Percentiles rank a stretch among this genome's conserved stretches.
These are phyloP conservation scores for Notolepis coatsorum DNA, from an alignment of 2,797 vertebrate species.

Conservation along the genomic window DNA sequence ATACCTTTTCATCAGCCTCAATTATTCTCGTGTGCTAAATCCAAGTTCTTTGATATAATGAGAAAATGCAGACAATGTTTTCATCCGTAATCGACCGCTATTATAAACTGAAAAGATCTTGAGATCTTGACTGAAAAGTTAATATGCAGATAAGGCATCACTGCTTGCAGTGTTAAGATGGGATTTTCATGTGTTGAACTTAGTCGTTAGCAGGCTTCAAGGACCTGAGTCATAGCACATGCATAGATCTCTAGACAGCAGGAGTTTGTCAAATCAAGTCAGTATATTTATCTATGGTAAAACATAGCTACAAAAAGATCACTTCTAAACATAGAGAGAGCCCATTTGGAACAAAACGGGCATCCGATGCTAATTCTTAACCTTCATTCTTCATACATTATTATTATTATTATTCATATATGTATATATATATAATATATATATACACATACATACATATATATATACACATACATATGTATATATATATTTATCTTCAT, in stretches of 20 bases:
- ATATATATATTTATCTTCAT: constrained; percentile 37
- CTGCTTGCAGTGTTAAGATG: constrained; percentile 95
- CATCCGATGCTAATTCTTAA: constrained; percentile 71
- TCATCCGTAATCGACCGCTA: constrained; percentile 69
- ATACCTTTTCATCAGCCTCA: constrained; percentile 87
- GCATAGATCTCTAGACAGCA: constrained; percentile 91
- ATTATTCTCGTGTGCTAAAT: constrained; percentile 84
- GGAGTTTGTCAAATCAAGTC: constrained; percentile 86
- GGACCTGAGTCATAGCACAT: constrained; percentile 93
- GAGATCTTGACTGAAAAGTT: constrained; percentile 81
- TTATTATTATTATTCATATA: too few relatives aligned
- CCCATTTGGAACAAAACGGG: constrained; percentile 56
- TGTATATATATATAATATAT: constrained; percentile 17
- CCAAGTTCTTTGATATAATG: constrained; percentile 72
- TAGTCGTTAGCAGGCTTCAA: constrained; percentile 86
- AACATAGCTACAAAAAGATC: constrained; percentile 84
- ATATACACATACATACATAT: constrained; percentile 18
- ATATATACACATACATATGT: constrained; percentile 14
- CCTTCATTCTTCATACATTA: constrained; percentile 62
- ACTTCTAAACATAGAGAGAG: constrained; percentile 69
- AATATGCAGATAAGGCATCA: constrained; percentile 98
- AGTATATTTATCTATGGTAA: constrained; percentile 83
- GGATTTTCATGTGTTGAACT: constrained; percentile 90
- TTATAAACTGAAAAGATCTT: constrained; percentile 75
- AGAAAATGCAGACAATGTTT: constrained; percentile 71